Base-by-base conservation (phyloP, 2,797 vertebrate species). In the Selene dorsalis region DNA sequence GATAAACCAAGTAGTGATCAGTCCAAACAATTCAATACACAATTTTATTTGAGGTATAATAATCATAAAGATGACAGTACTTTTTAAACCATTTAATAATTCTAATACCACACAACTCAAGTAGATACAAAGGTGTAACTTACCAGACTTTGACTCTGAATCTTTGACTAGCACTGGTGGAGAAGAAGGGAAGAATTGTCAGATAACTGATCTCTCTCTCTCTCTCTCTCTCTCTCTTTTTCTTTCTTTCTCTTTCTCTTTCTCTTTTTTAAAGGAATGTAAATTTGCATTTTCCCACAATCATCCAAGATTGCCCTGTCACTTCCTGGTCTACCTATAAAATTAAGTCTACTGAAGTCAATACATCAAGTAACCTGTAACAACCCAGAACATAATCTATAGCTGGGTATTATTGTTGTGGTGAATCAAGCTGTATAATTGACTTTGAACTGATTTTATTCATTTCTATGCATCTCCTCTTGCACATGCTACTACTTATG, bases 121-220 rank as follows among this genome's bases (percentile, higher is more conserved):
- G 2, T 6, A 17, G 10, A 57, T 26, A 24, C n/a, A 67, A 68
- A 63, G 14, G 11, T 69, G 18, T 22, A 48, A 82, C 91, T 90
- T 83, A 93, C 91, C 66, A 66, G 12, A 0, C 50, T 64, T 77
- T 67, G 62, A 6, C 0, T 3, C 77, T 61, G 14, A 0, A 5
- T 76, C 74, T 3, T 0, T 0, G 0, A 24, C 0, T 0, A 45
- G 47, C 58, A 92, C 91, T 93, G 84, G 58, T 48, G 6, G 20
- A 3, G 50, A 79, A 69, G 4, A 69, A 66, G 3, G 7, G 9
- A 53, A 61, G 26, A 67, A 18, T 52, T 1, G 12, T 79, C 13
- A 60, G 12, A 70, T 60, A 45, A 63, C 6, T 7, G 26, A 39
- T 35, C 3, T 59, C 1, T 56, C 48, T n/a, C n/a, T n/a, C n/a